Conservation (phyloP, 2,797 vertebrate genomes). For the Vultur gryphus region DNA sequence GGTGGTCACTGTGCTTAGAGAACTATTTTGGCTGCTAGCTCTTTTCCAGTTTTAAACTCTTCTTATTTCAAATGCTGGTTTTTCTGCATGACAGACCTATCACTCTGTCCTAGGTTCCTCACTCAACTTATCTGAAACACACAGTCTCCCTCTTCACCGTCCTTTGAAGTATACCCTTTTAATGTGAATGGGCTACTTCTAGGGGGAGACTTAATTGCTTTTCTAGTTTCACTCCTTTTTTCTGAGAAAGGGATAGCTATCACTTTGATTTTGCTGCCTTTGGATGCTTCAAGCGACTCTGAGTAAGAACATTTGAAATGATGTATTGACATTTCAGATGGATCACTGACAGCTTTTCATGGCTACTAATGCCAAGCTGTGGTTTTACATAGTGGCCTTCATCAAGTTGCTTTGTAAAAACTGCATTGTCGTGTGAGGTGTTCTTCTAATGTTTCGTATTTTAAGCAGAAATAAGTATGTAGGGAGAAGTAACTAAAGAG, state of each 20-base stretch:
- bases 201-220: background rate
- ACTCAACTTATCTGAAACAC: background rate
- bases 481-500: background rate
- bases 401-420: background rate
- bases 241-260: background rate
- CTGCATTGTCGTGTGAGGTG: fast-evolving
- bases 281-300: background rate
- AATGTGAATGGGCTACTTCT: background rate
- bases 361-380: background rate
- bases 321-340: background rate
- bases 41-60: background rate
- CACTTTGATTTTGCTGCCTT: constrained; percentile 16
- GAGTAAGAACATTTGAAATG: background rate
- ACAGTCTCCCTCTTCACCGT: background rate
- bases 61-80: background rate
- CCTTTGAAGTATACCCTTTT: background rate
- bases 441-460: background rate
- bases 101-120: background rate
- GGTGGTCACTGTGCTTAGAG: background rate
- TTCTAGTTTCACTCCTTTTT: background rate
- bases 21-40: background rate
- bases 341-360: background rate
- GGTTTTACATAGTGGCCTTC: background rate
- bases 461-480: background rate
- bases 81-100: background rate